A percentile compares a stretch with the other conserved stretches of the same genome.
Evolutionary conservation across 2,797 vertebrate species (phyloP).

Genomic region (Bradypus variegatus): DNA sequence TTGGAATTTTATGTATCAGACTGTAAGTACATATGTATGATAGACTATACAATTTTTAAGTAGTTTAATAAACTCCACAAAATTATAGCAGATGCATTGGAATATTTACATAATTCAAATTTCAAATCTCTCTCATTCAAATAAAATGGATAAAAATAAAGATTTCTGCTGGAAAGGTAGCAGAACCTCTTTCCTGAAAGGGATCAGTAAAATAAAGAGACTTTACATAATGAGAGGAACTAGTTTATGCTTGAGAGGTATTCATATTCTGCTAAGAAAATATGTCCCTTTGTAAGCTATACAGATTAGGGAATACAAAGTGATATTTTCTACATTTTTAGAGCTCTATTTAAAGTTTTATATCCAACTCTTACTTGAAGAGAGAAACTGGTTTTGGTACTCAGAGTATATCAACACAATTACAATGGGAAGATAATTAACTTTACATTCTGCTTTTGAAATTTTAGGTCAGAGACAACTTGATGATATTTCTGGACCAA

Average conservation of each 20-base stretch:
- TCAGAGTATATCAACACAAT: slow-evolving; percentile 65
- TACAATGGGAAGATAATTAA: slow-evolving; percentile 54
- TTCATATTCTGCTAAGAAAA: slow-evolving; percentile 70
- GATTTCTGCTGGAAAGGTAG: slow-evolving; percentile 73
- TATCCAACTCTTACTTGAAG: neutral
- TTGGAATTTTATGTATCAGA: too few relatives aligned
- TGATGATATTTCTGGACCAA: too few relatives aligned
- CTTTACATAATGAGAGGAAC: too few relatives aligned
- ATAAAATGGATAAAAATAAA: slow-evolving; percentile 44
- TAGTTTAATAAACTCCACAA: too few relatives aligned
- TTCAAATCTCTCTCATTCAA: too few relatives aligned
- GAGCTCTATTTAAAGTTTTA: slow-evolving; percentile 69
- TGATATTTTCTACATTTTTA: slow-evolving; percentile 57
- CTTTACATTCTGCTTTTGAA: slow-evolving; percentile 14
- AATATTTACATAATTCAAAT: too few relatives aligned
- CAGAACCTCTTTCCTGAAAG: slow-evolving; percentile 73
- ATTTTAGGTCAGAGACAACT: neutral
- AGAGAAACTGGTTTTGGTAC: slow-evolving; percentile 62
- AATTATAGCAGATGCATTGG: too few relatives aligned
- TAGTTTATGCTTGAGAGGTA: slow-evolving; percentile 53
- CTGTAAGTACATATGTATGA: too few relatives aligned
- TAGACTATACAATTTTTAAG: too few relatives aligned
- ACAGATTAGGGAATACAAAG: slow-evolving; percentile 65
- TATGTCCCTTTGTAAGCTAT: slow-evolving; percentile 61
- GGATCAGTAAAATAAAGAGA: slow-evolving; percentile 24